Evolutionary conservation across 2,113 vertebrate genomes (phyloP).

Genomic region (Atherinomorus stipes): DNA sequence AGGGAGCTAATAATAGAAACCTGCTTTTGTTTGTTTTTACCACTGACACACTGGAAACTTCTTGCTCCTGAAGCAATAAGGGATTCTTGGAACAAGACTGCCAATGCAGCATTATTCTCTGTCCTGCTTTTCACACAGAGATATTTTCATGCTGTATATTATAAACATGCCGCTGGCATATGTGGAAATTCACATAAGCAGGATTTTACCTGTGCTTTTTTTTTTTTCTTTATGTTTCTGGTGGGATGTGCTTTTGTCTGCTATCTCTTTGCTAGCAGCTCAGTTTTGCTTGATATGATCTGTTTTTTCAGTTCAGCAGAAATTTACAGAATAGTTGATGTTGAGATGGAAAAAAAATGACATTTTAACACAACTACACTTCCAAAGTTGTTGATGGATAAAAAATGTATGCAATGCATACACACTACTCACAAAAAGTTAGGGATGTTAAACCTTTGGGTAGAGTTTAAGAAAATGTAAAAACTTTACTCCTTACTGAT

Average conservation of each 20-base stretch:
- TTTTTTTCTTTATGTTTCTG: slow-evolving; percentile 40
- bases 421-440: no score
- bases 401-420: neutral
- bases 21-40: slow-evolving; percentile 24
- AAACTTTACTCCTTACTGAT: no score
- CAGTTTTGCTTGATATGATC: neutral
- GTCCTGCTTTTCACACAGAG: slow-evolving; percentile 54
- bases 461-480: no score
- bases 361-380: no score
- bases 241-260: slow-evolving; percentile 13
- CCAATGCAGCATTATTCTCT: slow-evolving; percentile 69
- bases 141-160: slow-evolving; percentile 60
- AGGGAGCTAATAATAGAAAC: slow-evolving; percentile 47
- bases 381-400: no score
- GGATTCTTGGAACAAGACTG: slow-evolving; percentile 49
- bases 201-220: slow-evolving; percentile 15
- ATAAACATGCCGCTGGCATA: slow-evolving; percentile 43
- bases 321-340: neutral
- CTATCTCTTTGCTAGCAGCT: slow-evolving; percentile 5
- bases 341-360: neutral
- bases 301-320: slow-evolving; percentile 26
- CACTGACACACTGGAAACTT: slow-evolving; percentile 28
- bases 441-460: no score
- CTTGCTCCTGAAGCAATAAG: slow-evolving; percentile 40
- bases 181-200: slow-evolving; percentile 41